These are phyloP conservation scores for Toxostoma redivivum DNA, from an alignment of 2,113 vertebrate species.

Conservation along the genomic window DNA sequence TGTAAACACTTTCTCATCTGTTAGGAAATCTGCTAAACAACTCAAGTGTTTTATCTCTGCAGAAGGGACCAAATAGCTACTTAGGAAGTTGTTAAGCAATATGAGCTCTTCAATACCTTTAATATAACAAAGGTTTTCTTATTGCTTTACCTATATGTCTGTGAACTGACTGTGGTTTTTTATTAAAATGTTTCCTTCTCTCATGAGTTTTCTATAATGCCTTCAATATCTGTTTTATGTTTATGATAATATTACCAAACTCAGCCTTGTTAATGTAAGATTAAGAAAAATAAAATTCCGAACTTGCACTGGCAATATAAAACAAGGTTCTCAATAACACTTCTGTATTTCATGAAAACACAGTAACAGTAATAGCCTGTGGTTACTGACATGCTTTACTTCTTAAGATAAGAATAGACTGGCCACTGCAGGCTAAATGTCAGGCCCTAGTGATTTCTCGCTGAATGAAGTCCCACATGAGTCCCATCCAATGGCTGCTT, in stretches of 20 bases:
- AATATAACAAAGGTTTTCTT: neutral
- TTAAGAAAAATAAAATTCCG: slow-evolving; percentile 50
- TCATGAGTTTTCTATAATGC: neutral
- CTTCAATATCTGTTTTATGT: neutral
- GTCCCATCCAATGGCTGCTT: neutral
- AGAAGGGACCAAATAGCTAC: neutral
- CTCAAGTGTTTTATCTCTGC: neutral
- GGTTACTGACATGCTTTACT: neutral
- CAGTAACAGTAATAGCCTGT: neutral
- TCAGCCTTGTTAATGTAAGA: slow-evolving; percentile 6
- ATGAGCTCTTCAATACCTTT: neutral
- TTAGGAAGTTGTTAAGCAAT: neutral
- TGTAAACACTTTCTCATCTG: neutral
- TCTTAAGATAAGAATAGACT: neutral
- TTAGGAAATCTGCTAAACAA: neutral
- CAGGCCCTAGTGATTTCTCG: neutral
- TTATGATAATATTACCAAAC: neutral
- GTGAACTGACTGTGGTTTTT: neutral
- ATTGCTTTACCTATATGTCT: neutral
- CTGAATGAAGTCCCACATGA: neutral
- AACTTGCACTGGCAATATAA: slow-evolving; percentile 38
- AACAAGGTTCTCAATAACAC: neutral
- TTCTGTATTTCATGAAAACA: neutral
- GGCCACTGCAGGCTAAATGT: neutral
- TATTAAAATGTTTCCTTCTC: neutral